A percentile compares a stretch with the other conserved stretches of the same genome.
phyloP scores from a whole-genome alignment of 2,797 vertebrate species.

The Megaceryle alcyon region DNA sequence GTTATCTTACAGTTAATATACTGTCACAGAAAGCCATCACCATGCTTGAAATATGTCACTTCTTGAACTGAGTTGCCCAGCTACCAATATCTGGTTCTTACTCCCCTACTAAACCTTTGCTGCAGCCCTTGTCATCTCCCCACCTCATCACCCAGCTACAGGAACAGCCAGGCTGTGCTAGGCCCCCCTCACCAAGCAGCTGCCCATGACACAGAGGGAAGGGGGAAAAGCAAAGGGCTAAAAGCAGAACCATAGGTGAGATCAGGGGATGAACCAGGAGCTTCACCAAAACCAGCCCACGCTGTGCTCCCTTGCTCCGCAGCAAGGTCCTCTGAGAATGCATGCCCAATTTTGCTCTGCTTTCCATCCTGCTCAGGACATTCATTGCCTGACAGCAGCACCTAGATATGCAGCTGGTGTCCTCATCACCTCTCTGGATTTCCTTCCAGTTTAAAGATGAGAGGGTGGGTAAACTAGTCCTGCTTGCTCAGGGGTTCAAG shows the following conservation, averaged over 20 bases:
- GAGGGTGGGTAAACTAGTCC: background rate
- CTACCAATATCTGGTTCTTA: background rate
- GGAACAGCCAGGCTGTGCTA: background rate
- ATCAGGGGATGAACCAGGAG: background rate
- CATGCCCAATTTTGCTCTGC: background rate
- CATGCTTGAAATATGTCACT: background rate
- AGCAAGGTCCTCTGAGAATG: background rate
- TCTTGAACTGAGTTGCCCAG: background rate
- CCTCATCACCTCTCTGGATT: background rate
- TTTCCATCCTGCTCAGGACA: background rate
- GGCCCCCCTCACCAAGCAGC: background rate
- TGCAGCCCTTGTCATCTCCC: background rate
- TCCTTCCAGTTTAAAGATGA: background rate
- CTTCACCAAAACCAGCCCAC: background rate
- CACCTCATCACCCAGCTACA: background rate
- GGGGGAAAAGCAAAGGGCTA: background rate
- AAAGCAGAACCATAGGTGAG: background rate
- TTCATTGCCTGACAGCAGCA: background rate
- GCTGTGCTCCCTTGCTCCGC: background rate
- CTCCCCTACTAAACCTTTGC: background rate
- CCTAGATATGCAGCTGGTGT: background rate
- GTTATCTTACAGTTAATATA: background rate
- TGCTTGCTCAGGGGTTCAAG: background rate
- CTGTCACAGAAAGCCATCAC: background rate
- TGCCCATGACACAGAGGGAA: background rate